Evolutionary conservation across 1,140 invertebrate species (phyloP).

Genomic region (Drosophila chauvacae): DNA sequence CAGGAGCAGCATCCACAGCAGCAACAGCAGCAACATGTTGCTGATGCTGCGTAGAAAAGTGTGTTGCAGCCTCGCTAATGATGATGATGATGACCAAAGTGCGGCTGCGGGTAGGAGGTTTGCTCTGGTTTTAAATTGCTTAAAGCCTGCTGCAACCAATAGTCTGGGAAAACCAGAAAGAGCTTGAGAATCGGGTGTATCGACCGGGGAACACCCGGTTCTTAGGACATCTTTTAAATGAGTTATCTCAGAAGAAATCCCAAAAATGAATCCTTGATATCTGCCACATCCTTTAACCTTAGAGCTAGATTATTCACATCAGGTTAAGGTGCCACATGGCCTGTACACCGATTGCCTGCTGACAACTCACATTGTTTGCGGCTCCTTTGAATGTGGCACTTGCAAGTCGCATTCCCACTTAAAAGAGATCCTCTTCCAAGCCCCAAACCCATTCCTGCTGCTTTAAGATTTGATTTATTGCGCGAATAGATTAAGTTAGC

Average conservation of each 20-base stretch:
- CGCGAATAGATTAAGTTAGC: constrained; percentile 77
- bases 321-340: neutral
- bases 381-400: constrained; percentile 57
- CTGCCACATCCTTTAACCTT: neutral
- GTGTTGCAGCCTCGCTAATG: constrained; percentile 59
- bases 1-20: constrained; percentile 6
- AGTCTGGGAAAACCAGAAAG: constrained; percentile 15
- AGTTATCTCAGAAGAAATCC: neutral
- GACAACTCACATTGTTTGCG: constrained; percentile 72
- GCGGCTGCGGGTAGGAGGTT: constrained; percentile 38
- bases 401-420: constrained; percentile 13
- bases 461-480: constrained; percentile 79
- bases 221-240: neutral
- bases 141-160: constrained; percentile 2
- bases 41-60: constrained; percentile 63
- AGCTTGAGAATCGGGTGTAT: too few relatives aligned
- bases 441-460: constrained; percentile 18
- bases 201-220: neutral
- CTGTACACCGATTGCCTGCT: constrained; percentile 22
- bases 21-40: constrained; percentile 73
- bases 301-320: too few relatives aligned
- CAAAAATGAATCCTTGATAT: too few relatives aligned
- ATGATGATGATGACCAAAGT: constrained; percentile 56
- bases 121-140: constrained; percentile 38
- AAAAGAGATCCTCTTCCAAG: neutral